Conservation (phyloP, 2,113 vertebrate genomes). For the Cranoglanis bouderius region DNA sequence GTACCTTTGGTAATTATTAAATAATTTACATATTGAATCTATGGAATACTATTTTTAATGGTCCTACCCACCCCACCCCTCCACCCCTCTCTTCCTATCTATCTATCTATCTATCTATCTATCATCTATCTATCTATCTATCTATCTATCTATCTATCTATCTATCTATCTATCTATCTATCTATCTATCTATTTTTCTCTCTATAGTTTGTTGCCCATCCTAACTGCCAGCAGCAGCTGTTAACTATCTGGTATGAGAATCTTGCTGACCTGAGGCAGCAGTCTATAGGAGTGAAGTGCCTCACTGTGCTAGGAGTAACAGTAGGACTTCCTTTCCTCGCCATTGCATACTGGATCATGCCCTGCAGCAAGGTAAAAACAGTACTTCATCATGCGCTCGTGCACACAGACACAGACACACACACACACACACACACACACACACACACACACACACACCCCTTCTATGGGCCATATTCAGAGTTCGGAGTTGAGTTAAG, state of each 20-base stretch:
- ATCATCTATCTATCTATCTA: neutral
- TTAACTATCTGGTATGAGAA: constrained; percentile 99
- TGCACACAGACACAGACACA: constrained; percentile 35
- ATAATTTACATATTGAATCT: neutral
- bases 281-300: constrained; percentile 94
- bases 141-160: constrained; percentile 53
- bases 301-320: constrained; percentile 93
- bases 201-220: constrained; percentile 92
- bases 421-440: neutral
- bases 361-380: constrained; percentile 93
- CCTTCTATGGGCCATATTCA: neutral
- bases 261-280: constrained; percentile 90
- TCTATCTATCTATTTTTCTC: constrained; percentile 8
- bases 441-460: constrained; percentile 19
- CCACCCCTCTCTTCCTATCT: too few relatives aligned
- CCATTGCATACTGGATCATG: constrained; percentile 94
- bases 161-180: neutral
- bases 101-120: too few relatives aligned
- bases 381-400: constrained; percentile 16
- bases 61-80: too few relatives aligned
- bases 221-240: constrained; percentile 97
- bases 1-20: neutral
- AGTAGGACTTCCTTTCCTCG: constrained; percentile 92
- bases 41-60: neutral
- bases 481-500: neutral